A percentile compares a stretch with the other conserved stretches of the same genome.
phyloP scores from a whole-genome alignment of 2,888 invertebrate genomes.

The Caenorhabditis sp. region DNA sequence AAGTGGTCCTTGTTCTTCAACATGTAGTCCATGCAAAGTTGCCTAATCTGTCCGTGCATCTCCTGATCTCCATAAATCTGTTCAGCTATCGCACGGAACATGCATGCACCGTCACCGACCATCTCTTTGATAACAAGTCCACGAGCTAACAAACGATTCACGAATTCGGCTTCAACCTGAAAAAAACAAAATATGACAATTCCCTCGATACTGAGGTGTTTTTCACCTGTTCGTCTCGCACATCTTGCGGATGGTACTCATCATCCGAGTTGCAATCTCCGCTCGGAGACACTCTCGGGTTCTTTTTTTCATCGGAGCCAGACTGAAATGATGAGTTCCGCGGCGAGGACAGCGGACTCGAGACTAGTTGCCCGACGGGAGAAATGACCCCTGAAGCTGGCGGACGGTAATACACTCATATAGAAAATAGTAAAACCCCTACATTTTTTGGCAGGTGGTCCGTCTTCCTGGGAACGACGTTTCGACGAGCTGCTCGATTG shows the following conservation, averaged over 20 bases:
- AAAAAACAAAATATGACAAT: too few species aligned
- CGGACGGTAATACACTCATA: not conserved
- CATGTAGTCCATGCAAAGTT: conserved; percentile 93
- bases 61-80: conserved; percentile 94
- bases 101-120: conserved; percentile 92
- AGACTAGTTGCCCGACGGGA: not conserved
- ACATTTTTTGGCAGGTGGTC: not conserved
- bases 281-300: not conserved
- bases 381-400: conserved; percentile 18
- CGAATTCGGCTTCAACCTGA: conserved; percentile 88
- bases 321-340: not conserved
- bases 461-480: not conserved
- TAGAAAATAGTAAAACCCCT: not conserved
- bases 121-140: conserved; percentile 91
- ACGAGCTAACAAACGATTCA: conserved; percentile 87
- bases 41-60: conserved; percentile 90
- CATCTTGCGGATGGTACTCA: conserved; percentile 30
- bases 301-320: not conserved
- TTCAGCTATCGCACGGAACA: conserved; percentile 92
- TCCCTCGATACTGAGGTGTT: too few species aligned
- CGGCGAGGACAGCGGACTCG: not conserved
- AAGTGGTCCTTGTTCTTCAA: conserved; percentile 89
- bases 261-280: conserved; percentile 48
- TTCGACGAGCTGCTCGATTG: not conserved
- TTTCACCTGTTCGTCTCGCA: conserved; percentile 22